These are phyloP conservation scores for Drepana arcuata DNA, from an alignment of 1,140 invertebrate species.

Conservation along the genomic window DNA sequence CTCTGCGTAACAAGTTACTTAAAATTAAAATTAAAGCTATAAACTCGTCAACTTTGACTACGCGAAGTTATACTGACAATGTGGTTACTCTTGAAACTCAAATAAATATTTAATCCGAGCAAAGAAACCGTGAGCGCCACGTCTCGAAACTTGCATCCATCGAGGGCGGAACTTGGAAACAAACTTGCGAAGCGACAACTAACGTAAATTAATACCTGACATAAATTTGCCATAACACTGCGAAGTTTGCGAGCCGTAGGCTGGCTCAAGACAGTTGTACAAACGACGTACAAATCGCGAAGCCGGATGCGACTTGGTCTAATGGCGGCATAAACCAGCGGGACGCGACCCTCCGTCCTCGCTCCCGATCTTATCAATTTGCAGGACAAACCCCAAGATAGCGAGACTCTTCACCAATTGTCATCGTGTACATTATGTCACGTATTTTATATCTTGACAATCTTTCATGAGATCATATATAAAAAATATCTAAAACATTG, in stretches of 20 bases:
- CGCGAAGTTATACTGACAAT: no score
- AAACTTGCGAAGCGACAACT: constrained; percentile 56
- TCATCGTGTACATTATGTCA: no score
- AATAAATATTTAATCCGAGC: constrained; percentile 60
- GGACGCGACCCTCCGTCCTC: constrained; percentile 27
- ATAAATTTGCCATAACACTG: constrained; percentile 66
- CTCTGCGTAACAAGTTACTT: no score
- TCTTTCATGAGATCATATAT: no score
- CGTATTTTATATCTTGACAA: no score
- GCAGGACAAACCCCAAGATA: constrained; percentile 43
- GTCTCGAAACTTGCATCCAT: constrained; percentile 41
- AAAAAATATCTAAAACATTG: no score
- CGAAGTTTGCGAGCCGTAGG: constrained; percentile 39
- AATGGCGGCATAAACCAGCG: constrained; percentile 49
- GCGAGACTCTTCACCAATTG: constrained; percentile 25
- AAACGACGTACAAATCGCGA: constrained; percentile 59
- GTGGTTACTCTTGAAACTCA: constrained; percentile 43
- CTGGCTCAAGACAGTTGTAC: constrained; percentile 41
- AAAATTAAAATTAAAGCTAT: no score
- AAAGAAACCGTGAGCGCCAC: constrained; percentile 45
- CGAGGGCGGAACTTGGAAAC: constrained; percentile 32
- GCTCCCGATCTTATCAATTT: constrained; percentile 54
- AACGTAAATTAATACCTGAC: constrained; percentile 68
- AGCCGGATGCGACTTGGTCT: constrained; percentile 37
- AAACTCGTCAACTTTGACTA: no score